Evolutionary conservation across 2,888 invertebrate species (phyloP).

Genomic region (Geotrupes spiniger): DNA sequence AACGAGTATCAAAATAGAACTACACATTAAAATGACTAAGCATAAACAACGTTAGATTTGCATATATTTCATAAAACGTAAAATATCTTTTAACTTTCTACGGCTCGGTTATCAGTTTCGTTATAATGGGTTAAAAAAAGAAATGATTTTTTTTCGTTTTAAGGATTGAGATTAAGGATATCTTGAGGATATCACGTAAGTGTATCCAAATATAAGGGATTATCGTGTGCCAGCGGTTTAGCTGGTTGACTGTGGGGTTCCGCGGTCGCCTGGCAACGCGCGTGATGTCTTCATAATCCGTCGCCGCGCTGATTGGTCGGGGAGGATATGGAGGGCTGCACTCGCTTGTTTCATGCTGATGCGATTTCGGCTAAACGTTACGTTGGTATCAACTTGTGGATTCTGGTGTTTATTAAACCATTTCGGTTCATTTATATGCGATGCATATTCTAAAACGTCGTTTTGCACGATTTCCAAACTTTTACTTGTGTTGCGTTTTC

Average conservation of each 20-base stretch:
- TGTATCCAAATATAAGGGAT: constrained; percentile 13
- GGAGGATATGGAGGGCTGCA: constrained; percentile 40
- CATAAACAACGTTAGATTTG: no score
- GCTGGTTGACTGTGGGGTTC: constrained; percentile 40
- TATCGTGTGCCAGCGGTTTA: constrained; percentile 31
- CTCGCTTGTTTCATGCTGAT: constrained; percentile 45
- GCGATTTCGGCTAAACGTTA: constrained; percentile 39
- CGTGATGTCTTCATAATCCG: constrained; percentile 42
- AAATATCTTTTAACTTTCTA: no score
- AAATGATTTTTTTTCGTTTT: no score
- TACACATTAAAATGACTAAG: no score
- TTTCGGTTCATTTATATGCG: neutral
- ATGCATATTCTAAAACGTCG: no score
- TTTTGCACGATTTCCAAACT: no score
- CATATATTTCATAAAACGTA: no score
- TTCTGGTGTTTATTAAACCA: constrained; percentile 6
- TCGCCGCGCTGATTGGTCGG: constrained; percentile 50
- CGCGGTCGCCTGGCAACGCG: constrained; percentile 50
- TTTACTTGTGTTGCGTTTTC: no score
- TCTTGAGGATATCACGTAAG: neutral
- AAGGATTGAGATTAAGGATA: no score
- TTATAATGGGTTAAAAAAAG: no score
- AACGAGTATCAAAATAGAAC: no score
- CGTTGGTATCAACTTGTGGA: constrained; percentile 19
- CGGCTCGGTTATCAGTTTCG: no score